These are phyloP conservation scores for Macropus fuliginosus DNA, from an alignment of 2,797 vertebrate genomes.

Conservation along the genomic window DNA sequence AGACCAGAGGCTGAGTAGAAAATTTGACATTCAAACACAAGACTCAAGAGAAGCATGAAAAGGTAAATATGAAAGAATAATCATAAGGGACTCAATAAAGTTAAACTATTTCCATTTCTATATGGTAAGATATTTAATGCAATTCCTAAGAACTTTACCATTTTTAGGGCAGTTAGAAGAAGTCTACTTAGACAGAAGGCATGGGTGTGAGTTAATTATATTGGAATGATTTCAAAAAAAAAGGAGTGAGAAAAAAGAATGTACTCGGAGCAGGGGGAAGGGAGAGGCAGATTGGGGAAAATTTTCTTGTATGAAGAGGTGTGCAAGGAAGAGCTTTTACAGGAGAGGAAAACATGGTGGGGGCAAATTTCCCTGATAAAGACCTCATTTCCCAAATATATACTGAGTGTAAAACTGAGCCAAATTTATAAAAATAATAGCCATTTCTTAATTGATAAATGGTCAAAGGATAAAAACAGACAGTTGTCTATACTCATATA, in stretches of 20 bases:
- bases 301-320: neutral
- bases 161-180: neutral
- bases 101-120: too few relatives aligned
- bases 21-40: too few relatives aligned
- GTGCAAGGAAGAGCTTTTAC: neutral
- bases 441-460: too few relatives aligned
- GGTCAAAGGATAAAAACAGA: too few relatives aligned
- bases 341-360: neutral
- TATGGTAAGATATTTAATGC: neutral
- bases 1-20: too few relatives aligned
- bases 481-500: too few relatives aligned
- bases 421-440: too few relatives aligned
- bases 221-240: neutral
- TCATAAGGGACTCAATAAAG: too few relatives aligned
- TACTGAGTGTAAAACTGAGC: too few relatives aligned
- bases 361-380: neutral
- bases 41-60: too few relatives aligned
- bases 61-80: too few relatives aligned
- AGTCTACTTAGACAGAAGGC: neutral
- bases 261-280: neutral
- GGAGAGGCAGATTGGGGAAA: neutral
- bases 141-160: neutral
- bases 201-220: neutral
- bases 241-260: neutral
- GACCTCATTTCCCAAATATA: neutral